A percentile compares a stretch with the other conserved stretches of the same genome.
Evolutionary conservation across 2,888 invertebrate genomes (phyloP).

Genomic region (Yponomeuta evonymella): DNA sequence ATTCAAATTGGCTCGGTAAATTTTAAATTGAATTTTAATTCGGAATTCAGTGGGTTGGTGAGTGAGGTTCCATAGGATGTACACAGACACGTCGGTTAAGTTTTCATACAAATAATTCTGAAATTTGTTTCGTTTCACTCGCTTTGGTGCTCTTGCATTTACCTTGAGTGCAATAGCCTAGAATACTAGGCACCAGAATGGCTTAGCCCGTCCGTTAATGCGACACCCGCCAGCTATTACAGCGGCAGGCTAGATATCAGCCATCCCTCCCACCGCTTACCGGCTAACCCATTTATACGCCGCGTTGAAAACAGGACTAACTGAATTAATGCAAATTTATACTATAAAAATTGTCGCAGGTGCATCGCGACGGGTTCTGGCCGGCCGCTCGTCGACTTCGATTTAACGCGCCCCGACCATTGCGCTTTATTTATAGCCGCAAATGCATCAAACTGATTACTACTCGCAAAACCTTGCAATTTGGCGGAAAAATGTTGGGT

Average conservation of each 20-base stretch:
- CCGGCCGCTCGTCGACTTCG: constrained; percentile 55
- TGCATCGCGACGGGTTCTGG: constrained; percentile 69
- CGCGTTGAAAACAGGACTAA: constrained; percentile 70
- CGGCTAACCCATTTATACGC: constrained; percentile 74
- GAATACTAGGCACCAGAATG: background rate
- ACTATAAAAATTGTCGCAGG: constrained; percentile 77
- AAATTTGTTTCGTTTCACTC: too few relatives aligned
- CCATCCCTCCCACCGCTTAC: constrained; percentile 55
- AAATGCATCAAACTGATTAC: constrained; percentile 46
- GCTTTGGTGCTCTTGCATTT: background rate
- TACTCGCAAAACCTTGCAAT: constrained; percentile 36
- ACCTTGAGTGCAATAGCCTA: background rate
- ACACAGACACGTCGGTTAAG: too few relatives aligned
- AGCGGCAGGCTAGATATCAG: constrained; percentile 41
- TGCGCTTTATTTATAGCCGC: constrained; percentile 58
- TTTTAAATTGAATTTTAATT: too few relatives aligned
- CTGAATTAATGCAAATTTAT: constrained; percentile 76
- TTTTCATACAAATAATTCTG: too few relatives aligned
- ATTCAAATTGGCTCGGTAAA: too few relatives aligned
- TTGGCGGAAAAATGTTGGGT: constrained; percentile 25
- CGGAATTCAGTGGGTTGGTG: too few relatives aligned
- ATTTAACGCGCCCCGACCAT: constrained; percentile 66
- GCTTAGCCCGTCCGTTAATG: constrained; percentile 15
- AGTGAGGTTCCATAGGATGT: too few relatives aligned
- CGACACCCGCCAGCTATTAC: constrained; percentile 22